These are phyloP conservation scores for Scarus forsteni DNA, from an alignment of 2,797 vertebrate species.

Conservation along the genomic window DNA sequence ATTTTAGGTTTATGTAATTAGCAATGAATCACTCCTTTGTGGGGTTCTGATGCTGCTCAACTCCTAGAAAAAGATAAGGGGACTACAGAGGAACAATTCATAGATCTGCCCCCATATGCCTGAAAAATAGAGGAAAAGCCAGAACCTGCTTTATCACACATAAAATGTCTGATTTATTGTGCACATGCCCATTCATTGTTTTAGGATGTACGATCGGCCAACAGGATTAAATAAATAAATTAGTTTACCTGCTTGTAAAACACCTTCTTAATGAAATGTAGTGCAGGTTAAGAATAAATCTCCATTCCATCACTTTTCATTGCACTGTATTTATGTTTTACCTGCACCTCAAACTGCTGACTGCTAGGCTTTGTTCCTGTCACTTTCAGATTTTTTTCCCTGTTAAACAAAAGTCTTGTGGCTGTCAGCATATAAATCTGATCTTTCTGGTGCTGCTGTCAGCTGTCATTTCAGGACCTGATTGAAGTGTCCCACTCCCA, in stretches of 20 bases:
- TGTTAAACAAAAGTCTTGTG: neutral
- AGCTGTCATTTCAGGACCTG: constrained; percentile 10
- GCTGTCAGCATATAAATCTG: constrained; percentile 1
- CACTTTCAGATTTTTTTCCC: neutral
- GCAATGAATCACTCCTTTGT: too few species aligned
- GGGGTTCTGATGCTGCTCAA: too few species aligned
- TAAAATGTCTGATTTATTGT: too few species aligned
- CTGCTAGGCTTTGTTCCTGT: neutral
- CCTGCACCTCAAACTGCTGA: neutral
- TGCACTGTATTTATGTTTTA: neutral
- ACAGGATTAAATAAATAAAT: neutral
- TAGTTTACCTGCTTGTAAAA: neutral
- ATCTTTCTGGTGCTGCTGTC: neutral
- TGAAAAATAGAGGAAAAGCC: too few species aligned
- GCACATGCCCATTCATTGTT: neutral
- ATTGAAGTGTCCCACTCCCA: neutral
- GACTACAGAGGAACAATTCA: too few species aligned
- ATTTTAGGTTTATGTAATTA: too few species aligned
- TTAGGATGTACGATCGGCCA: neutral
- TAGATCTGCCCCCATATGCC: too few species aligned
- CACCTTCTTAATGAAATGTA: neutral
- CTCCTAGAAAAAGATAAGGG: too few species aligned
- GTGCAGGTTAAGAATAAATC: neutral
- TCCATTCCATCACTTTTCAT: neutral
- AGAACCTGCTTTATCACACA: too few species aligned